Conservation (phyloP, 1,140 invertebrate species). For the Nasonia vitripennis region DNA sequence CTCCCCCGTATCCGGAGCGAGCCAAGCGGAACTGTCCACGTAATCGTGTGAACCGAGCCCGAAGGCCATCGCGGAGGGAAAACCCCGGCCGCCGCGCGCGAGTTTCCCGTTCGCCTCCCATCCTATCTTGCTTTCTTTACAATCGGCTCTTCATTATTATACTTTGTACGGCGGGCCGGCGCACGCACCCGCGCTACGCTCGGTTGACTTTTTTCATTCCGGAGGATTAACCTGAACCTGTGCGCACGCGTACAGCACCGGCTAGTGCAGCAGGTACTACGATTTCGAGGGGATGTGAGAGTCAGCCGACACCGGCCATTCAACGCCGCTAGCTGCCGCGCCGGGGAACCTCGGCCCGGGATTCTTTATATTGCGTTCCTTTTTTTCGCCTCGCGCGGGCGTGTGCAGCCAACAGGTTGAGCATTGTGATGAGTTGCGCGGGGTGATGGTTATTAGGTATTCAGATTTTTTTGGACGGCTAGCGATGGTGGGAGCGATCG, state of each 20-base stretch:
- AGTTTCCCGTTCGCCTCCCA: conserved; percentile 27
- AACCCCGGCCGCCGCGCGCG: neutral
- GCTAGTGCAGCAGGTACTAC: neutral
- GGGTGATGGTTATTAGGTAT: neutral
- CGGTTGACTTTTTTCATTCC: conserved; percentile 31
- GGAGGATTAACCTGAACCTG: conserved; percentile 11
- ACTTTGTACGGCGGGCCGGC: neutral
- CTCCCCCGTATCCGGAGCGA: neutral
- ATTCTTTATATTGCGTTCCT: neutral
- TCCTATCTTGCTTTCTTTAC: neutral
- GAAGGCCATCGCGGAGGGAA: conserved; percentile 6
- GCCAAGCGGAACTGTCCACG: conserved; percentile 29
- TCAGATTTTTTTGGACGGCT: too few species aligned
- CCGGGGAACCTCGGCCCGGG: neutral
- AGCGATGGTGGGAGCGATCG: neutral
- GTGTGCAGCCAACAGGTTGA: conserved; percentile 12
- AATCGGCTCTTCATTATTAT: neutral
- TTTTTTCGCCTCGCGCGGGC: neutral
- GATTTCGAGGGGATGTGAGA: conserved; percentile 46
- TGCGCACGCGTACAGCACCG: neutral
- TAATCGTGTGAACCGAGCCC: conserved; percentile 15
- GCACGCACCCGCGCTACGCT: conserved; percentile 22
- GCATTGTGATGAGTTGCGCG: conserved; percentile 4
- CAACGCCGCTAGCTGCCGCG: too few species aligned
- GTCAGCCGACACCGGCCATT: conserved; percentile 40